Base-by-base conservation (phyloP, 2,888 invertebrate genomes). In the Mythimna albipuncta region DNA sequence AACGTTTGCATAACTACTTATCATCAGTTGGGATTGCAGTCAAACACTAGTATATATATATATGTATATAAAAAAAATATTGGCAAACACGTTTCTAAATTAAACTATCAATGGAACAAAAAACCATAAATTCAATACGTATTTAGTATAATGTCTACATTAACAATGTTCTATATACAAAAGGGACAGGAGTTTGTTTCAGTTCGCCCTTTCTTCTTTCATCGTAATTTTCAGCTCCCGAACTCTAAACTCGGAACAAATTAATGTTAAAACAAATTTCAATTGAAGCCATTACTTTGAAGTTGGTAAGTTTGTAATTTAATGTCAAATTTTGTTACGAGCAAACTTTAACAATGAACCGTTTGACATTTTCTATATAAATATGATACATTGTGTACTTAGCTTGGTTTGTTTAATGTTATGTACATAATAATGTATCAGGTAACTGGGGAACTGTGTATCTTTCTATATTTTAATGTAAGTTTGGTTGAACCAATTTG, bases 181-280 rank as follows among this genome's bases (percentile, higher is more conserved):
- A 72, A 74, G 77, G 73, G 67, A 77, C 83, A 83, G 21, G 81
- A 75, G 64, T 74, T 72, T 41, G 73, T 62, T 72, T 57, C 63
- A 38, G 63, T 44, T 35, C n/a, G 50, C 69, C 76, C 69, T 78
- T 79, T 85, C 76, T 85, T 79, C 77, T 79, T 58, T 71, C 71
- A 72, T 75, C 69, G 81, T 81, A 81, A 87, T 81, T 86, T 85
- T 76, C 75, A 57, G 59, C 77, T 83, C 72, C 82, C 62, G 73
- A 80, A 84, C 80, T 84, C 83, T 69, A 77, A 88, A 88, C 85
- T 86, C 80, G 66, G 82, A 89, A 87, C 84, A 91, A 91, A 90
- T 92, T 91, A 88, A 91, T 88, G 89, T 88, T 89, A 83, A 89
- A 92, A 90, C 91, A 91, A 92, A 90, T 91, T 93, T 90, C 89